Conservation (phyloP, 2,113 vertebrate species). For the Amblyopsis rosae region DNA sequence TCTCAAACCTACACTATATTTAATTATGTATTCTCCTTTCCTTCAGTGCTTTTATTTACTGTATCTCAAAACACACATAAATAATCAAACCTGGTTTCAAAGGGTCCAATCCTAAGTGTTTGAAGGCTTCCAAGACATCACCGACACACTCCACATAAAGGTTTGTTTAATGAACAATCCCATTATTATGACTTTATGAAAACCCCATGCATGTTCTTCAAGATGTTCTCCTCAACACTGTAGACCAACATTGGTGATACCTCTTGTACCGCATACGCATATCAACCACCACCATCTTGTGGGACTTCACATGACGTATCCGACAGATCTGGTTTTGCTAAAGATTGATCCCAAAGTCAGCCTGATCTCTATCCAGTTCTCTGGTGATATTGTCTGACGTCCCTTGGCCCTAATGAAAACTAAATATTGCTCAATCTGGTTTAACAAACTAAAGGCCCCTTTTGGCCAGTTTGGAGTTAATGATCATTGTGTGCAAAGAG, state of each 20-base stretch:
- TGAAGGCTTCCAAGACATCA: too few relatives aligned
- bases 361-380: conserved; percentile 28
- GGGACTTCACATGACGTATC: not conserved
- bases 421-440: conserved; percentile 33
- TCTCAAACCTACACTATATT: too few relatives aligned
- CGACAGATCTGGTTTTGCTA: conserved; percentile 2
- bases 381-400: not conserved
- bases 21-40: too few relatives aligned
- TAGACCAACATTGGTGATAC: conserved; percentile 19
- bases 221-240: not conserved
- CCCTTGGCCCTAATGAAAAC: conserved; percentile 31
- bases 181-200: not conserved
- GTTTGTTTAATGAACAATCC: too few relatives aligned
- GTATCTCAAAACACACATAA: too few relatives aligned
- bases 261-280: conserved; percentile 9
- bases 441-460: too few relatives aligned
- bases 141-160: too few relatives aligned
- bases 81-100: too few relatives aligned
- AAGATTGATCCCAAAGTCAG: not conserved
- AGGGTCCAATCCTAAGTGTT: too few relatives aligned
- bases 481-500: conserved; percentile 41
- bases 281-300: not conserved
- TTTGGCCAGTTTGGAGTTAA: conserved; percentile 23
- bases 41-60: too few relatives aligned
- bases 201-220: conserved; percentile 1